Evolutionary conservation across 2,113 vertebrate genomes (phyloP).

Genomic region (Xiphias gladius): DNA sequence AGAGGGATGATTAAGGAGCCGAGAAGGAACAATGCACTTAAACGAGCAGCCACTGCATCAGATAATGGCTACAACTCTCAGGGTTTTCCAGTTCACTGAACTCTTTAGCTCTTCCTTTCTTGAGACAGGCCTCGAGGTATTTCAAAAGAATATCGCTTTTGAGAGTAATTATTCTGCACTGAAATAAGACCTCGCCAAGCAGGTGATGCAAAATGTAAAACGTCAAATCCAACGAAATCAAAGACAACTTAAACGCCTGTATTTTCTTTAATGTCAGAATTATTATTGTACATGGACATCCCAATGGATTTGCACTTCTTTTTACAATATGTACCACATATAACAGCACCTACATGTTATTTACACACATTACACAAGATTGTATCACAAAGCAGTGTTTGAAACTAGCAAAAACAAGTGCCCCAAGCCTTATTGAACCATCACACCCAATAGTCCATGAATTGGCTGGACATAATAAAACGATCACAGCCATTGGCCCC

Average conservation of each 20-base stretch:
- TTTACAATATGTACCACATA: slow-evolving; percentile 87
- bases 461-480: slow-evolving; percentile 35
- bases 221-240: slow-evolving; percentile 10
- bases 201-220: neutral
- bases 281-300: slow-evolving; percentile 80
- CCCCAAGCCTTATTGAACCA: slow-evolving; percentile 34
- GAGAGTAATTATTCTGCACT: neutral
- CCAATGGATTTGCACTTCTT: slow-evolving; percentile 77
- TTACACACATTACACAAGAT: slow-evolving; percentile 87
- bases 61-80: neutral
- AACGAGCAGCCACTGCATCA: neutral
- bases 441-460: slow-evolving; percentile 23
- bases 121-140: neutral
- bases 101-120: neutral
- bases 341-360: slow-evolving; percentile 85
- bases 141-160: neutral
- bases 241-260: slow-evolving; percentile 57
- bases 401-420: slow-evolving; percentile 66
- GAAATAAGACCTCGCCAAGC: neutral
- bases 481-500: slow-evolving; percentile 38
- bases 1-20: neutral
- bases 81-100: slow-evolving; percentile 10
- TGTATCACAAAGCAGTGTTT: slow-evolving; percentile 78
- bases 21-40: neutral
- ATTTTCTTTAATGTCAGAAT: slow-evolving; percentile 82